phyloP scores from a whole-genome alignment of 2,113 vertebrate species.

The Naja naja region DNA sequence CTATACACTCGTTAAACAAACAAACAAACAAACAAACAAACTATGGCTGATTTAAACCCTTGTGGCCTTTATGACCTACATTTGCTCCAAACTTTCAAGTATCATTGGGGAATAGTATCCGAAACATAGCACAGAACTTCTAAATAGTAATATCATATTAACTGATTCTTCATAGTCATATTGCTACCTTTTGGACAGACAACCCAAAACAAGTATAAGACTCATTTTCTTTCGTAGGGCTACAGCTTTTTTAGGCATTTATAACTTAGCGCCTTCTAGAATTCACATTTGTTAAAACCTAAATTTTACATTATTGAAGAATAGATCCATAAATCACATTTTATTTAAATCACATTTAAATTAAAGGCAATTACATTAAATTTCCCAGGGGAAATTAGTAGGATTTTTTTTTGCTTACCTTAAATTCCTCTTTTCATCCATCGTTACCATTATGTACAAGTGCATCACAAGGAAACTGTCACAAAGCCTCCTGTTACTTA shows the following conservation, averaged over 20 bases:
- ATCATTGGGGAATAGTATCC: background rate
- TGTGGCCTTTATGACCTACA: background rate
- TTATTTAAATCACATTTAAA: background rate
- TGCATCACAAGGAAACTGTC: background rate
- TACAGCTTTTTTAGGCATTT: background rate
- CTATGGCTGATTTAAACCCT: background rate
- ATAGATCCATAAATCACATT: background rate
- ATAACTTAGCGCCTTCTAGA: background rate
- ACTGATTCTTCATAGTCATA: background rate
- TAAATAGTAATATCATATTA: background rate
- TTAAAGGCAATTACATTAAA: background rate
- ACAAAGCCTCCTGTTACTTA: background rate
- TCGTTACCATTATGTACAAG: background rate
- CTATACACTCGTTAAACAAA: background rate
- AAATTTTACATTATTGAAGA: background rate
- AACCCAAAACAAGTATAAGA: background rate
- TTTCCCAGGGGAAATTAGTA: background rate
- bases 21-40: background rate
- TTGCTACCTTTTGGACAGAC: background rate
- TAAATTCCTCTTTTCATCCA: background rate
- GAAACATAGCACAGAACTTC: background rate
- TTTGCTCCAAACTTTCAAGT: background rate
- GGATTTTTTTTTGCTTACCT: background rate
- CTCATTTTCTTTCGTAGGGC: background rate
- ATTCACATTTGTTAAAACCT: background rate